Conservation (phyloP, 2,113 vertebrate species). For the Scolopax mira region DNA sequence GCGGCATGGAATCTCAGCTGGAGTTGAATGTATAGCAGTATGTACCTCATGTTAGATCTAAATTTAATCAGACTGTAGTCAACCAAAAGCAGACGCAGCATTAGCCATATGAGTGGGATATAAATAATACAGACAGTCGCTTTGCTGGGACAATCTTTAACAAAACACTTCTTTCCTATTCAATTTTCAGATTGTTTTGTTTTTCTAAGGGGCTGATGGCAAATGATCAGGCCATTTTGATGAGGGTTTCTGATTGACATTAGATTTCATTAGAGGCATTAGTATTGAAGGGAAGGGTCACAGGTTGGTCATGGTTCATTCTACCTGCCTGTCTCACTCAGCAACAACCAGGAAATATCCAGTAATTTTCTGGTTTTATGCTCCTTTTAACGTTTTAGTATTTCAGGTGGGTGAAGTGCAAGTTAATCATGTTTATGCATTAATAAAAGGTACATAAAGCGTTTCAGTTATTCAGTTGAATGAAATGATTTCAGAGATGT, state of each 20-base stretch:
- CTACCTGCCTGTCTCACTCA: conserved; percentile 24
- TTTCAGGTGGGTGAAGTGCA: conserved; percentile 47
- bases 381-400: conserved; percentile 37
- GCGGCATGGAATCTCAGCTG: background rate
- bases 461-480: conserved; percentile 38
- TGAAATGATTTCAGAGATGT: conserved; percentile 32
- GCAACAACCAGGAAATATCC: conserved; percentile 3
- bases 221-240: conserved; percentile 11
- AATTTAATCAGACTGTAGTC: background rate
- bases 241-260: conserved; percentile 18
- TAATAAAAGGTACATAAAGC: conserved; percentile 48
- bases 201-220: background rate
- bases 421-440: conserved; percentile 60
- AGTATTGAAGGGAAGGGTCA: conserved; percentile 2
- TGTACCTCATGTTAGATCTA: background rate
- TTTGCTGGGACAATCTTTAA: background rate
- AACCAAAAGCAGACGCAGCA: background rate
- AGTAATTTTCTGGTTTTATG: conserved; percentile 47
- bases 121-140: background rate
- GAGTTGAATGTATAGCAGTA: background rate
- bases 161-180: background rate
- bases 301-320: conserved; percentile 17
- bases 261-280: conserved; percentile 6
- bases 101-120: background rate
- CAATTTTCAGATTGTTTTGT: background rate